Evolutionary conservation across 37 sponge, comb jelly and placozoan genomes (phyloP).

Genomic region (Hormiphora californensis): DNA sequence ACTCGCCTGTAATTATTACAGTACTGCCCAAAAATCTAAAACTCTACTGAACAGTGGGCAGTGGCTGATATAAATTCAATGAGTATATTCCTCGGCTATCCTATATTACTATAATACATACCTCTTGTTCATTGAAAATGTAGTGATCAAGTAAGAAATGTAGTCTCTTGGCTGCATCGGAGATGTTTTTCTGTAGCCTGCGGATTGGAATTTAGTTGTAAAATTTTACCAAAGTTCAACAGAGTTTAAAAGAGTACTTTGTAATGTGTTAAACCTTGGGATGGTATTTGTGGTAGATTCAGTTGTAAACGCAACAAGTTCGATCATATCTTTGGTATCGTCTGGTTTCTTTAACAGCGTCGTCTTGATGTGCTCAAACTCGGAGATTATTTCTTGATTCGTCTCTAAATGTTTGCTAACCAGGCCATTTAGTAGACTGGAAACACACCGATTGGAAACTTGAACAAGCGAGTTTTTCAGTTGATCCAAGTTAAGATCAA

Average conservation of each 20-base stretch:
- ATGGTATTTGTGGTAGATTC: conserved; percentile 63
- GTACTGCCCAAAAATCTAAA: too few species aligned
- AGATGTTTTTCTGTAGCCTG: conserved; percentile 30
- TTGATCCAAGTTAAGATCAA: conserved; percentile 43
- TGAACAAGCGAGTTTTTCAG: conserved; percentile 10
- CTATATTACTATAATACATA: too few species aligned
- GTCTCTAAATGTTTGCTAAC: conserved; percentile 53
- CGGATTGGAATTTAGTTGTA: too few species aligned
- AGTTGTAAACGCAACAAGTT: conserved; percentile 73
- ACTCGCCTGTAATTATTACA: too few species aligned
- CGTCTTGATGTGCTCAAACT: conserved; percentile 76
- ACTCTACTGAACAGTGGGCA: too few species aligned
- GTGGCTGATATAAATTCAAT: too few species aligned
- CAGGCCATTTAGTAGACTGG: neutral
- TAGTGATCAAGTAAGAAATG: conserved; percentile 73
- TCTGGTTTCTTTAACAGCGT: conserved; percentile 69
- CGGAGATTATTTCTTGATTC: conserved; percentile 60
- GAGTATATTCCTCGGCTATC: too few species aligned
- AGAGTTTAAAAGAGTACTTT: too few species aligned
- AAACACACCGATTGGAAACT: conserved; percentile 2
- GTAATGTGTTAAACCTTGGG: conserved; percentile 53
- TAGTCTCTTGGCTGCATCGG: conserved; percentile 64
- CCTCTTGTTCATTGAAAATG: conserved; percentile 69
- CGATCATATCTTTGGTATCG: conserved; percentile 87
- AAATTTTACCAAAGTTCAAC: too few species aligned